These are phyloP conservation scores for Catharus fuscescens DNA, from an alignment of 2,113 vertebrate species.

Conservation along the genomic window DNA sequence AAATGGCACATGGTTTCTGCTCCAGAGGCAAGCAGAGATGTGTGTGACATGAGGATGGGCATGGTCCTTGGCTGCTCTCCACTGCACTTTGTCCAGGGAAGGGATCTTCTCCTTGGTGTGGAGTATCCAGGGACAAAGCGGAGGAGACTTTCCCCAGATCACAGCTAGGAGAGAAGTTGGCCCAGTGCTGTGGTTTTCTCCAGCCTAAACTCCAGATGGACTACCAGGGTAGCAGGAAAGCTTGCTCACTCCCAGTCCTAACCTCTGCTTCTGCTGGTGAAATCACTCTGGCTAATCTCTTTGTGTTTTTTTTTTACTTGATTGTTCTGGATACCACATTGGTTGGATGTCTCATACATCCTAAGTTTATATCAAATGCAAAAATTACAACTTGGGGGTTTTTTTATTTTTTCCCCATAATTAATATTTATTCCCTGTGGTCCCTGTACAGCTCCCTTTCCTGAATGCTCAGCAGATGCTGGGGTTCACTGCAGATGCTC, in stretches of 20 bases:
- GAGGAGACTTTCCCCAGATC: neutral
- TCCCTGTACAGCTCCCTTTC: neutral
- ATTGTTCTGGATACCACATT: neutral
- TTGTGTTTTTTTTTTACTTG: neutral
- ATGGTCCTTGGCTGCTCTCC: rapidly evolving
- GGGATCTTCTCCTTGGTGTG: neutral
- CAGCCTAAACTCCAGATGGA: neutral
- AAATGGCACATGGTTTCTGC: neutral
- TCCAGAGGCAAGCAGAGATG: rapidly evolving
- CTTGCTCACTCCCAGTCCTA: neutral
- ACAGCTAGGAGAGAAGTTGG: neutral
- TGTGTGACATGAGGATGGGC: rapidly evolving
- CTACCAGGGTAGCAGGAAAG: neutral
- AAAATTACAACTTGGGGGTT: neutral
- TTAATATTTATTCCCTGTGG: neutral
- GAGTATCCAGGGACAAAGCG: neutral
- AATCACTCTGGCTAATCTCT: neutral
- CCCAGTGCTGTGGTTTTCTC: neutral
- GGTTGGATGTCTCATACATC: neutral
- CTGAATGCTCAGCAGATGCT: neutral
- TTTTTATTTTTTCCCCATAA: neutral
- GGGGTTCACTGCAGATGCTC: neutral
- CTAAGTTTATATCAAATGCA: neutral
- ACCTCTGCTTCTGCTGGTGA: neutral
- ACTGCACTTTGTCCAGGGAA: neutral